Base-by-base conservation (phyloP, 2,113 vertebrate species). In the Pachypanchax playfairii region DNA sequence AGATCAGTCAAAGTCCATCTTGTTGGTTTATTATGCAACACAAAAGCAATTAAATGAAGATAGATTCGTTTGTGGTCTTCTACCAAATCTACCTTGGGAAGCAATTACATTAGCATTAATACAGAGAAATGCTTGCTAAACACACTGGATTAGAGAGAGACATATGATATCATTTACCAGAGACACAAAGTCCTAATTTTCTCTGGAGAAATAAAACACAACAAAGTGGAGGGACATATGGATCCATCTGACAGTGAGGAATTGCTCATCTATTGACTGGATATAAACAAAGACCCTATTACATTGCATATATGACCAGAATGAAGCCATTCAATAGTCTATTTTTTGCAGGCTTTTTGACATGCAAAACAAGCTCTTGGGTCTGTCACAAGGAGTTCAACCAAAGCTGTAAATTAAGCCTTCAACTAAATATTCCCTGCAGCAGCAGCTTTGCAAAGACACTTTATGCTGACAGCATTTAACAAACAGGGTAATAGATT, bases 401-500 rank as follows among this genome's bases (percentile, higher is more conserved):
- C 50, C 35, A 65, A 72, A 79, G 60, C 60, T 47, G 49, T 53
- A 61, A 76, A 87, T 83, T 64, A 72, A 77, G 77, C 76, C 42
- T 79, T 62, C 60, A 59, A 26, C 72, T 70, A 68, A 74, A 79
- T 79, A 79, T 67, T 83, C 74, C 64, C 76, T 35, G 41, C 65
- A 74, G 66, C 54, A 72, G 65, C 66, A 79, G 59, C 60, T 50
- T 66, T 53, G 56, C 46, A 62, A 29, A 70, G 69, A 43, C 51
- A 33, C 69, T 79, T 53, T 77, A 68, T 70, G 75, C 75, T 65
- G 58, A 61, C 55, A 61, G 47, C 68, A 66, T 66, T 76, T 76
- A 66, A 75, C 74, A 84, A 82, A 84, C 70, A 68, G 43, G 53
- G 46, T 75, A 76, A 82, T 52, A 61, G 69, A 75, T 60, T 55